phyloP scores from a whole-genome alignment of 2,113 vertebrate genomes.

The Craseonycteris thonglongyai region DNA sequence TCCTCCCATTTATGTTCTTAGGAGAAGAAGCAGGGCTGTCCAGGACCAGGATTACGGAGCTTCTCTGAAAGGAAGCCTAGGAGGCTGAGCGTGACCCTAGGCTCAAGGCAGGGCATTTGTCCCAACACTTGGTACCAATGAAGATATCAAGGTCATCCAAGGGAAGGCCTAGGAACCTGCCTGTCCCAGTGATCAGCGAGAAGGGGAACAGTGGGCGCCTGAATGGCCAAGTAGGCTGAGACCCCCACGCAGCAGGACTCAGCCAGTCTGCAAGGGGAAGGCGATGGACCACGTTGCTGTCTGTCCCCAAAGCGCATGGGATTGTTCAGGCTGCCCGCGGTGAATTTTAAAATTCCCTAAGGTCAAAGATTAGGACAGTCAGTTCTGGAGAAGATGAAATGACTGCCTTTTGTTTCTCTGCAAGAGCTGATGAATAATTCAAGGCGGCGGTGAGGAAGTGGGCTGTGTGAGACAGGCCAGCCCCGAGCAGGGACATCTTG shows the following conservation, averaged over 20 bases:
- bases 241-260: neutral
- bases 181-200: neutral
- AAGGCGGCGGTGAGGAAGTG: neutral
- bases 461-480: neutral
- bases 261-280: neutral
- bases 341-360: neutral
- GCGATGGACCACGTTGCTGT: neutral
- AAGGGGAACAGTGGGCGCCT: neutral
- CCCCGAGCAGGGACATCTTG: neutral
- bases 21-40: neutral
- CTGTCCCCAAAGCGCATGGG: neutral
- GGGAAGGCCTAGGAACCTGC: neutral
- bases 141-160: neutral
- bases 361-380: neutral
- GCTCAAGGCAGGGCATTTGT: neutral
- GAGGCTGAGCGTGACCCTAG: neutral
- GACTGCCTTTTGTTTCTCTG: conserved; percentile 18
- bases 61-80: neutral
- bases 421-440: conserved; percentile 61
- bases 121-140: neutral
- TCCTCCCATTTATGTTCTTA: neutral
- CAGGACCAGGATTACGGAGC: neutral
- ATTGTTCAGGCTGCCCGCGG: neutral
- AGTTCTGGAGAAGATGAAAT: neutral
- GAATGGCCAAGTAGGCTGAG: neutral